Percentiles rank a stretch among this genome's conserved stretches.
Evolutionary conservation across 2,797 vertebrate species (phyloP).

Genomic region (Rhadinocentrus ornatus): DNA sequence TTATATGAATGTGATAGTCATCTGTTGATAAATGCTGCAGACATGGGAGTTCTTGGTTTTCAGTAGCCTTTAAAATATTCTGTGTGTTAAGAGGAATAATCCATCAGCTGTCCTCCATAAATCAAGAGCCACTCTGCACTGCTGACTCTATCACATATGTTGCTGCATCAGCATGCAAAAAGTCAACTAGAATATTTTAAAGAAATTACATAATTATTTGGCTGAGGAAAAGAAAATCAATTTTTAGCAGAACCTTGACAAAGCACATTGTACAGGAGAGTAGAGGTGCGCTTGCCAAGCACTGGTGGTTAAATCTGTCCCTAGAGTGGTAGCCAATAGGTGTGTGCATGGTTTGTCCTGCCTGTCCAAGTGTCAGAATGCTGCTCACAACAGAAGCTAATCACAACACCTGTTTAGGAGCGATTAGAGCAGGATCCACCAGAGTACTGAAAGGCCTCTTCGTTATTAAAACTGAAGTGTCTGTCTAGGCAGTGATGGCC

Average conservation of each 20-base stretch:
- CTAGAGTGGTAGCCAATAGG: slow-evolving; percentile 48
- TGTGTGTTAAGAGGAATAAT: slow-evolving; percentile 14
- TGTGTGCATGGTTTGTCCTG: slow-evolving; percentile 48
- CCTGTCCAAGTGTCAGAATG: slow-evolving; percentile 65
- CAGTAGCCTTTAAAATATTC: slow-evolving; percentile 10
- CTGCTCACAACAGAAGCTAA: slow-evolving; percentile 61
- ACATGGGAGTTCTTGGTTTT: background rate
- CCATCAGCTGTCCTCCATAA: slow-evolving; percentile 30
- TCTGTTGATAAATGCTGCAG: background rate
- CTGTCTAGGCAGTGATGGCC: slow-evolving; percentile 54
- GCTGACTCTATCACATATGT: slow-evolving; percentile 35
- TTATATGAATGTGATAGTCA: slow-evolving; percentile 13
- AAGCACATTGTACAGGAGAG: slow-evolving; percentile 35
- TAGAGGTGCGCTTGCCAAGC: slow-evolving; percentile 34
- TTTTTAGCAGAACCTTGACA: slow-evolving; percentile 39
- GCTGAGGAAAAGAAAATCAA: slow-evolving; percentile 17
- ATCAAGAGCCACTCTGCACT: slow-evolving; percentile 26
- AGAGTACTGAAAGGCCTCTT: slow-evolving; percentile 60
- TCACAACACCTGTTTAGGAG: slow-evolving; percentile 78
- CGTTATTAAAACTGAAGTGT: slow-evolving; percentile 69
- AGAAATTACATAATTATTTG: slow-evolving; percentile 43
- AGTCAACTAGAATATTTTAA: slow-evolving; percentile 32
- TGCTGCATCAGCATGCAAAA: slow-evolving; percentile 47
- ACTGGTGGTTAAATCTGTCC: slow-evolving; percentile 44
- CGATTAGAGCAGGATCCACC: slow-evolving; percentile 72